Conservation (phyloP, 2,888 invertebrate species). For the Agrotis clavis region DNA sequence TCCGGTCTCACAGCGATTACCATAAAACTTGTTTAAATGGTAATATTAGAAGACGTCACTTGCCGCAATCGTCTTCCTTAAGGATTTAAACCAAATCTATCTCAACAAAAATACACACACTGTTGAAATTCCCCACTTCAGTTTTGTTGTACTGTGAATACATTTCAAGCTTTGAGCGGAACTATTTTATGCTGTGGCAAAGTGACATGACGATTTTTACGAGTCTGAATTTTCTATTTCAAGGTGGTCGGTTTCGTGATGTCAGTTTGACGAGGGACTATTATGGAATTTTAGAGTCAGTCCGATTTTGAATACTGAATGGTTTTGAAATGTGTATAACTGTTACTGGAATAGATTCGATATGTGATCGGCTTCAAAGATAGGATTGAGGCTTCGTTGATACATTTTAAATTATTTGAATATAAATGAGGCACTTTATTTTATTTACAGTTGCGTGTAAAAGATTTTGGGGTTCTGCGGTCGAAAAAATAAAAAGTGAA, state of each 20-base stretch:
- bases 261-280: conserved; percentile 66
- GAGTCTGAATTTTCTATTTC: conserved; percentile 74
- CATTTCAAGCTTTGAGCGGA: background rate
- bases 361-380: conserved; percentile 4
- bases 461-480: too few relatives aligned
- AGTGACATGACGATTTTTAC: conserved; percentile 70
- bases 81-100: conserved; percentile 79
- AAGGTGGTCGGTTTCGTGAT: conserved; percentile 72
- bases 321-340: conserved; percentile 31
- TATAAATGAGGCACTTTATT: background rate
- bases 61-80: conserved; percentile 80
- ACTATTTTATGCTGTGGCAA: conserved; percentile 56
- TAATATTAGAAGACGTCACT: conserved; percentile 90
- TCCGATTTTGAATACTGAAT: conserved; percentile 52
- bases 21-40: conserved; percentile 91
- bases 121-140: conserved; percentile 23
- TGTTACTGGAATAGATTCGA: conserved; percentile 14
- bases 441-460: too few relatives aligned
- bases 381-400: background rate
- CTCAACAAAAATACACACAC: conserved; percentile 64
- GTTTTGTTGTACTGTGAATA: conserved; percentile 58
- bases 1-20: conserved; percentile 84
- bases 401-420: background rate
- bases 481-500: too few relatives aligned
- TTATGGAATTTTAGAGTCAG: conserved; percentile 66